Evolutionary conservation across 2,888 invertebrate species (phyloP), one percentile per base, ranked within the genome.

Genomic region (Pristionchus fissidentatus): DNA sequence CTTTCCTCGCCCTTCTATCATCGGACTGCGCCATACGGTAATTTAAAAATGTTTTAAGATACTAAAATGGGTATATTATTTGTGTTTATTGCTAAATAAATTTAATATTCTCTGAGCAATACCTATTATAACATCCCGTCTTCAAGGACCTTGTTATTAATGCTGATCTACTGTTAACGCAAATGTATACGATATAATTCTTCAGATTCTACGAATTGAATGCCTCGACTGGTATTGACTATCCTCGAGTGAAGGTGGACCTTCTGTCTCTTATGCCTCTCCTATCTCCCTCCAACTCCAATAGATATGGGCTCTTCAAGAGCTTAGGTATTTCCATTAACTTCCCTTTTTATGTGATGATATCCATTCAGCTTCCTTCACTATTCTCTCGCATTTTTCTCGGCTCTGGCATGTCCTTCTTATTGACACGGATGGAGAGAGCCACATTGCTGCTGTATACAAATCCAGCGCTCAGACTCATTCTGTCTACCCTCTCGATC

Each of bases 11-110:
- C 41, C 52, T 78, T 26, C 35, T 78, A 8, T 78, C 78, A 29
- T 78, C 78, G 5, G 78, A 78, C 55, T 78, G 78, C 26, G 52
- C 52, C 7, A 78, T 78, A 43, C 43, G 78, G 78, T 78, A 49
- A 10, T 49, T 15, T 49, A n/a, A n/a, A n/a, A n/a, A n/a, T n/a
- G n/a, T n/a, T n/a, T n/a, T n/a, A n/a, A n/a, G n/a, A n/a, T n/a
- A n/a, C n/a, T n/a, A n/a, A n/a, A n/a, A n/a, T n/a, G n/a, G n/a
- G n/a, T n/a, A n/a, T n/a, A n/a, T n/a, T n/a, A n/a, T n/a, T n/a
- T n/a, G n/a, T n/a, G n/a, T n/a, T n/a, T n/a, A n/a, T n/a, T n/a
- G n/a, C n/a, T n/a, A n/a, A n/a, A n/a, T n/a, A n/a, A n/a, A n/a
- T n/a, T n/a, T n/a, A n/a, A n/a, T n/a, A n/a, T n/a, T n/a, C n/a